Conservation (phyloP, 2,113 vertebrate species). For the Urocitellus parryii region DNA sequence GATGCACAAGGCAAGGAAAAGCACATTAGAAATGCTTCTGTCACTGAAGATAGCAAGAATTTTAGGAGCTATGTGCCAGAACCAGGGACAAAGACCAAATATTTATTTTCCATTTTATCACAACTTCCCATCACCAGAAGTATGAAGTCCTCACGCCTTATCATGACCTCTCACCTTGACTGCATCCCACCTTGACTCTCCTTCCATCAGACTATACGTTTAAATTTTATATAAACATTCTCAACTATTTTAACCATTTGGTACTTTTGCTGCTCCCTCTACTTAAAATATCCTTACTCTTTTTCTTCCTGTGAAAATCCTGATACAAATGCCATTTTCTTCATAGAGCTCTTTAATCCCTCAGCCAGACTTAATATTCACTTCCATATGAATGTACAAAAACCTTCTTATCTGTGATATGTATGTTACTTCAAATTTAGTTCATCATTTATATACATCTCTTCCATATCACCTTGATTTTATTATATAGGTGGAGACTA, state of each 20-base stretch:
- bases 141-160: conserved; percentile 36
- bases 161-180: background rate
- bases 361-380: background rate
- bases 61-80: background rate
- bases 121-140: background rate
- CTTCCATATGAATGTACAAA: background rate
- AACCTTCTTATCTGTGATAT: background rate
- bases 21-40: background rate
- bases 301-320: conserved; percentile 17
- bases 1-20: background rate
- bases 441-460: background rate
- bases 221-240: background rate
- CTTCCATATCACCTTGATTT: background rate
- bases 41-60: background rate
- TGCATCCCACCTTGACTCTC: background rate
- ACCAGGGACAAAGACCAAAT: background rate
- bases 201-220: background rate
- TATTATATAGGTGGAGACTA: background rate
- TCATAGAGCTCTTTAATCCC: conserved; percentile 2
- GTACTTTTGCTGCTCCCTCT: background rate
- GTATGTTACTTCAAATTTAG: conserved; percentile 38
- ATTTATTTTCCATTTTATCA: background rate
- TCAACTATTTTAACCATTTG: conserved; percentile 16
- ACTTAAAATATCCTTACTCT: background rate
- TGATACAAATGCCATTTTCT: conserved; percentile 14